Percentiles rank a stretch among this genome's conserved stretches.
phyloP scores from a whole-genome alignment of 92 coral and sea anemone genomes.

The Scolanthus callimorphus region DNA sequence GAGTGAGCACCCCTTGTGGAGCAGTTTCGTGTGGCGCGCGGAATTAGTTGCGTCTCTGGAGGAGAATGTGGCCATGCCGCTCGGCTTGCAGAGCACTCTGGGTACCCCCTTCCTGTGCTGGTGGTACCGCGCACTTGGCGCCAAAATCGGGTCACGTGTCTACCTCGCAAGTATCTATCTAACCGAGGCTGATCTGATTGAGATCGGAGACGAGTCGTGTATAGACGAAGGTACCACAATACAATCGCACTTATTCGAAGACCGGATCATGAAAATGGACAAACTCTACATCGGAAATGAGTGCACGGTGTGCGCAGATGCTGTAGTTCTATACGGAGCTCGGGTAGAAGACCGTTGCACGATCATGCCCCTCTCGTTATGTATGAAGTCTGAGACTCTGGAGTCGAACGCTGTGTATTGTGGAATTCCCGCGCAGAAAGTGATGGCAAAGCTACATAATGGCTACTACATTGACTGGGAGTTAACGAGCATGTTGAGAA shows the following conservation, averaged over 20 bases:
- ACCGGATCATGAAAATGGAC: conserved; percentile 22
- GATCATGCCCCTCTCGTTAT: conserved; percentile 11
- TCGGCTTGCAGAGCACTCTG: neutral
- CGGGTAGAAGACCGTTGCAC: conserved; percentile 10
- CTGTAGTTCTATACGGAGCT: conserved; percentile 12
- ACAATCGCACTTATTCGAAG: conserved; percentile 18
- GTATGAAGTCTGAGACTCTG: conserved; percentile 11
- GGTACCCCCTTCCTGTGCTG: conserved; percentile 7
- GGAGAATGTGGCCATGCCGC: conserved; percentile 6
- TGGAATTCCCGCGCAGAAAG: conserved; percentile 17
- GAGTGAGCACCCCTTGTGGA: conserved; percentile 14
- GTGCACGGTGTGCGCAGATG: conserved; percentile 6
- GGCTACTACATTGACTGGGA: conserved; percentile 18
- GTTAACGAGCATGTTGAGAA: neutral
- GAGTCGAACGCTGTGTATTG: conserved; percentile 13
- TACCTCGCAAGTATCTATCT: conserved; percentile 11
- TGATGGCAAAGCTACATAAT: conserved; percentile 7
- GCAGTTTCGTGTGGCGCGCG: conserved; percentile 18
- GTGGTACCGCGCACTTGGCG: conserved; percentile 21
- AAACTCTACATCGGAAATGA: conserved; percentile 7
- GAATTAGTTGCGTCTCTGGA: conserved; percentile 15
- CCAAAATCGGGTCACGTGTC: conserved; percentile 8
- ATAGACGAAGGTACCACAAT: conserved; percentile 5
- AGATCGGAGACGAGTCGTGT: conserved; percentile 19
- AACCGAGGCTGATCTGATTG: conserved; percentile 11